Percentiles rank a stretch among this genome's conserved stretches.
phyloP scores from a whole-genome alignment of 2,888 invertebrate species.

The Pandemis cinnamomeana region DNA sequence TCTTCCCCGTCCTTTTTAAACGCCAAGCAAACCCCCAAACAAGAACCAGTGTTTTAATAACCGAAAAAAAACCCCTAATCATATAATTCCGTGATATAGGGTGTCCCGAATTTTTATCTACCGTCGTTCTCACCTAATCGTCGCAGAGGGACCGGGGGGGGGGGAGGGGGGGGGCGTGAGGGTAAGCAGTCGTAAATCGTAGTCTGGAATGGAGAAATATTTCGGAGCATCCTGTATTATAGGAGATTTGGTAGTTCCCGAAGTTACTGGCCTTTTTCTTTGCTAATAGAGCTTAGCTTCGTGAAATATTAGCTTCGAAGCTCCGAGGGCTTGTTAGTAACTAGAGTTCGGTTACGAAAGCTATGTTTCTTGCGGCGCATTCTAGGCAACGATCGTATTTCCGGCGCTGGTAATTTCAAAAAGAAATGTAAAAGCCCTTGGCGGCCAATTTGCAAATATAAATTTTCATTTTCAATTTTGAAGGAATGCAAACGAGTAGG shows the following conservation, averaged over 20 bases:
- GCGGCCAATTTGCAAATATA: no score
- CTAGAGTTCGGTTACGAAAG: no score
- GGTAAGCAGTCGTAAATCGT: constrained; percentile 36
- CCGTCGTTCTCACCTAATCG: constrained; percentile 47
- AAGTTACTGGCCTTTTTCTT: constrained; percentile 9
- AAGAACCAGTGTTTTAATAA: constrained; percentile 34
- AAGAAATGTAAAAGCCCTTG: no score
- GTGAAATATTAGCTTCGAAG: neutral
- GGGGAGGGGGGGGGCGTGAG: constrained; percentile 12
- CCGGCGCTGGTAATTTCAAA: no score
- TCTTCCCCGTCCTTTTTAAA: no score
- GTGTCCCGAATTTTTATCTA: constrained; percentile 56
- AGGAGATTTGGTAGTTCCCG: constrained; percentile 32
- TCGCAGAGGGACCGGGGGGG: constrained; percentile 39
- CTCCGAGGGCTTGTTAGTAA: neutral
- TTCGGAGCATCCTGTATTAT: constrained; percentile 32
- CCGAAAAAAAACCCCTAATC: constrained; percentile 35
- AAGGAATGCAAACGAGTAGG: no score
- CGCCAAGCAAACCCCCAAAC: neutral
- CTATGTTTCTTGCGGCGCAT: no score
- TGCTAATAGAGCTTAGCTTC: neutral
- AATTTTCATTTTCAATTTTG: no score
- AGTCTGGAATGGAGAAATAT: constrained; percentile 35
- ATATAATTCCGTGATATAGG: constrained; percentile 57
- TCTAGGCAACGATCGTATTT: no score